Conservation (phyloP, 2,888 invertebrate genomes). For the Aleiodes leptofemur region DNA sequence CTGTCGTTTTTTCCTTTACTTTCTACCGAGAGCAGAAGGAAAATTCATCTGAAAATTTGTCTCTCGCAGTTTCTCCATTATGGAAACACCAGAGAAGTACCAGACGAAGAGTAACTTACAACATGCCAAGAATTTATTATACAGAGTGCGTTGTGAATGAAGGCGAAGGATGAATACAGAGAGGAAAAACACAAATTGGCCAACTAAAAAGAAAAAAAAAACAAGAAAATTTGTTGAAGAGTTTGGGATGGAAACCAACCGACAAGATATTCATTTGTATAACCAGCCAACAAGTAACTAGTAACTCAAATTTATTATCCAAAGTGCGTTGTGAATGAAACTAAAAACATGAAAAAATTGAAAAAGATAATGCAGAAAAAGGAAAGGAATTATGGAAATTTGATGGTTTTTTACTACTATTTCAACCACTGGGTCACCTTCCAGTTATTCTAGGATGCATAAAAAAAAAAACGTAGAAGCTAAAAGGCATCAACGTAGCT, state of each 20-base stretch:
- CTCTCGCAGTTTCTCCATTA: background rate
- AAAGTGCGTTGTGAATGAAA: background rate
- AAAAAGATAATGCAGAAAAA: background rate
- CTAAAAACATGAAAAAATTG: background rate
- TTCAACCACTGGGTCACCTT: slow-evolving; percentile 19
- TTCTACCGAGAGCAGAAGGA: too few species aligned
- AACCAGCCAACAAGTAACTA: too few species aligned
- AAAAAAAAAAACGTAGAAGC: background rate
- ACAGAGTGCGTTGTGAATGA: slow-evolving; percentile 25
- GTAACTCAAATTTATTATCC: too few species aligned
- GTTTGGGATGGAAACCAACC: too few species aligned
- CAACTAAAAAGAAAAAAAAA: background rate
- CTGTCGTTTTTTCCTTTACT: too few species aligned
- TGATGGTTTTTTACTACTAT: background rate
- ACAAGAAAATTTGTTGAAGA: too few species aligned
- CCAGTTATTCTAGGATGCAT: slow-evolving; percentile 6
- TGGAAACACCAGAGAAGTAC: background rate
- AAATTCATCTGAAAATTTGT: too few species aligned
- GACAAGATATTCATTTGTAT: too few species aligned
- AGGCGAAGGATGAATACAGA: background rate
- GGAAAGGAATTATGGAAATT: background rate
- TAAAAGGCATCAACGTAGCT: background rate
- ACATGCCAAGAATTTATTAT: slow-evolving; percentile 27
- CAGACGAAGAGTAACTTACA: slow-evolving; percentile 1
- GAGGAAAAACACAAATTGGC: background rate